phyloP scores from a whole-genome alignment of 2,113 vertebrate genomes.

The Tiliqua scincoides region DNA sequence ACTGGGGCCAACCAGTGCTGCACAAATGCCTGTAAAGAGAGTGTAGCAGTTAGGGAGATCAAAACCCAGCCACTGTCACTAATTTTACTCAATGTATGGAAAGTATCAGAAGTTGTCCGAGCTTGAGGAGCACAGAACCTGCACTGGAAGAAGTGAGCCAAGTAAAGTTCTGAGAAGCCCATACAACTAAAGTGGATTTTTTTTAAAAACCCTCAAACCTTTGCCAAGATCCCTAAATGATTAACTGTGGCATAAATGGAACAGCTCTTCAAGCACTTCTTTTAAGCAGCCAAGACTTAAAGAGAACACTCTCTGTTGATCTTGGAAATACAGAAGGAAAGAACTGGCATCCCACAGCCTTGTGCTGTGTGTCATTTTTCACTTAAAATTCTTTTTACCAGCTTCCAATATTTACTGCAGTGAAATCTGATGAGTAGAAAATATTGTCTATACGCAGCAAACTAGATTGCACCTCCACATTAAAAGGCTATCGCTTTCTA shows the following conservation, averaged over 20 bases:
- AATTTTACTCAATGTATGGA: constrained; percentile 22
- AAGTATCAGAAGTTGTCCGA: constrained; percentile 41
- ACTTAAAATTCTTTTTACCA: constrained; percentile 14
- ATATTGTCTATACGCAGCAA: background rate
- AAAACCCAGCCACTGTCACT: constrained; percentile 7
- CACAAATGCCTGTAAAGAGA: background rate
- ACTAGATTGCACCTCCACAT: background rate
- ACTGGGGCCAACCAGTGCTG: background rate
- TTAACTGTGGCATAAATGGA: constrained; percentile 32
- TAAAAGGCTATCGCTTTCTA: background rate
- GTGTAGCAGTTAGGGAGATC: constrained; percentile 3
- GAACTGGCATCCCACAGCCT: background rate
- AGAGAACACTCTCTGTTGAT: background rate
- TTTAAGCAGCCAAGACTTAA: background rate
- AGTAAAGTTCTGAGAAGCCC: constrained; percentile 17
- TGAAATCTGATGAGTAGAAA: background rate
- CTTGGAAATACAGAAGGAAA: constrained; percentile 5
- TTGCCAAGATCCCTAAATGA: constrained; percentile 20
- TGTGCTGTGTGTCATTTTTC: background rate
- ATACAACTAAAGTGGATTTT: constrained; percentile 25
- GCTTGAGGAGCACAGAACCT: constrained; percentile 28
- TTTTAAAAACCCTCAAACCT: background rate
- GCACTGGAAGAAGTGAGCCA: background rate
- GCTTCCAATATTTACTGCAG: constrained; percentile 6
- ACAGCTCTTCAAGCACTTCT: background rate